phyloP scores from a whole-genome alignment of 2,888 invertebrate species.

The Thysanoteuthis rhombus region DNA sequence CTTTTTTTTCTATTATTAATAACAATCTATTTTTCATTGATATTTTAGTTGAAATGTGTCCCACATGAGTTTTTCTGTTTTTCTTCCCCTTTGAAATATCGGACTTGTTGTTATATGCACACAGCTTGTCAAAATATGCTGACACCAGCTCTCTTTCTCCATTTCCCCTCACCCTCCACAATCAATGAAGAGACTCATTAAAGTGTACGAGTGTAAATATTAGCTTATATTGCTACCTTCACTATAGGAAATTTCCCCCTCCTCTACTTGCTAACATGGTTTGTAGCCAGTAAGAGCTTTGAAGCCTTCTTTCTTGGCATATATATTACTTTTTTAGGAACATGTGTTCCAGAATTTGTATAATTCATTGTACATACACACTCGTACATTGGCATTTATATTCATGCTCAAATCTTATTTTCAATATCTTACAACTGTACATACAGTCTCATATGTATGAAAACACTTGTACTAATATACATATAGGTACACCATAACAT shows the following conservation, averaged over 20 bases:
- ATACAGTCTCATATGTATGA: too few species aligned
- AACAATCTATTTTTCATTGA: not conserved
- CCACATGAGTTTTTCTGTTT: not conserved
- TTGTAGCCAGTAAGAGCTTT: not conserved
- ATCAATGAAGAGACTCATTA: not conserved
- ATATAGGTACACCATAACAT: too few species aligned
- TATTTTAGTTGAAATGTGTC: too few species aligned
- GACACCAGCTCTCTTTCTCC: not conserved
- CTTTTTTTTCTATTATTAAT: too few species aligned
- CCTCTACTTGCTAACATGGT: not conserved
- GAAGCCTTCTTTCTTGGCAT: not conserved
- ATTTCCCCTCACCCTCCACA: not conserved
- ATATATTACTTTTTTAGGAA: not conserved
- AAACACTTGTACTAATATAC: too few species aligned
- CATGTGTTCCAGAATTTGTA: not conserved
- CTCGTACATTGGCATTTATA: too few species aligned
- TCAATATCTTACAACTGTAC: too few species aligned
- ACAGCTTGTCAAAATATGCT: not conserved
- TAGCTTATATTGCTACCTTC: too few species aligned
- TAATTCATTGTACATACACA: too few species aligned
- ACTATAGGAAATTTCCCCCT: not conserved
- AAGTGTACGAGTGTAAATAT: too few species aligned
- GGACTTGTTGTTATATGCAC: not conserved
- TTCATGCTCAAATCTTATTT: too few species aligned
- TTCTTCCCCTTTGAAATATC: not conserved